These are phyloP conservation scores for Shargacucullia verbasci DNA, from an alignment of 2,888 invertebrate genomes.

Conservation along the genomic window DNA sequence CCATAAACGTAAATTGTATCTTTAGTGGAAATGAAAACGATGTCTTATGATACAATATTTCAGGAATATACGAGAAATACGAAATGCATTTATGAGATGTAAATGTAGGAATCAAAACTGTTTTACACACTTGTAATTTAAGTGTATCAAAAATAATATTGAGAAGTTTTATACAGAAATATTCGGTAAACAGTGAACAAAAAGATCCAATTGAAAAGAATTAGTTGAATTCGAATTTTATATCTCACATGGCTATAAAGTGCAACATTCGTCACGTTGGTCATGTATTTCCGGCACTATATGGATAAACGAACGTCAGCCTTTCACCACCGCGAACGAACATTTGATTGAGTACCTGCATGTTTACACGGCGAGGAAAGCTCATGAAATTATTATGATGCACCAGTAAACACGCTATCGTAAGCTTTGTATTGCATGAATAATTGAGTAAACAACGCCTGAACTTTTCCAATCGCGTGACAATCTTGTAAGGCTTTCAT, in stretches of 20 bases:
- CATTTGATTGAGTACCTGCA: constrained; percentile 27
- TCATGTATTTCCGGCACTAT: constrained; percentile 15
- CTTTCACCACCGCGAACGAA: constrained; percentile 5
- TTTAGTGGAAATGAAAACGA: too few relatives aligned
- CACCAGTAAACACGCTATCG: constrained; percentile 21
- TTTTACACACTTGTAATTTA: too few relatives aligned
- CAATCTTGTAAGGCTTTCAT: constrained; percentile 12
- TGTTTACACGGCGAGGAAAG: constrained; percentile 18
- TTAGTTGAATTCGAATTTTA: constrained; percentile 3
- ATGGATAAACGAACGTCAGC: constrained; percentile 14
- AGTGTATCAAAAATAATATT: too few relatives aligned
- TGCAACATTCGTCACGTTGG: constrained; percentile 11
- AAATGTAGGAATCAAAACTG: too few relatives aligned
- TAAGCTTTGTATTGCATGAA: constrained; percentile 31
- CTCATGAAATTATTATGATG: constrained; percentile 33
- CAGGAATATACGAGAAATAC: too few relatives aligned
- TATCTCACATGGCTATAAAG: constrained; percentile 1
- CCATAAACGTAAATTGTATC: too few relatives aligned
- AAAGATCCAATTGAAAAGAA: too few relatives aligned
- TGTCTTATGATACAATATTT: too few relatives aligned
- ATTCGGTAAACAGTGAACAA: too few relatives aligned
- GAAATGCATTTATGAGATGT: too few relatives aligned
- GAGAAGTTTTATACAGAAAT: too few relatives aligned
- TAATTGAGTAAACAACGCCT: constrained; percentile 20
- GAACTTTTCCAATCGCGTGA: constrained; percentile 19